A percentile compares a stretch with the other conserved stretches of the same genome.
Evolutionary conservation across 2,797 vertebrate genomes (phyloP).

Genomic region (Sphaeramia orbicularis): DNA sequence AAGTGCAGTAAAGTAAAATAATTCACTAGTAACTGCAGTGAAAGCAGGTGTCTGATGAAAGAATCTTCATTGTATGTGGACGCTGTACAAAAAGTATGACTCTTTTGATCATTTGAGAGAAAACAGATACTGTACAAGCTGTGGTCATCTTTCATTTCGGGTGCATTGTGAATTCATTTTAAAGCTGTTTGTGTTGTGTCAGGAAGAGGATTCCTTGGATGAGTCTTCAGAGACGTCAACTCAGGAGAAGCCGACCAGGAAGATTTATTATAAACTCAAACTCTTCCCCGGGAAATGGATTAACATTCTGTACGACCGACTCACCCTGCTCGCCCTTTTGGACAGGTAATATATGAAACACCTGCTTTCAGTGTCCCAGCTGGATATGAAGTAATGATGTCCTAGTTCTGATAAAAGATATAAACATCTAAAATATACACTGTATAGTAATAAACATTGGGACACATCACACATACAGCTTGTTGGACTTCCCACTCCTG

Average conservation of each 20-base stretch:
- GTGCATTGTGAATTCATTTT: conserved; percentile 19
- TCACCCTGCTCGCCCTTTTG: conserved; percentile 91
- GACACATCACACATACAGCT: too few species aligned
- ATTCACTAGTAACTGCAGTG: too few species aligned
- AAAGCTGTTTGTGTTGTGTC: conserved; percentile 21
- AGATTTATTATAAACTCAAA: conserved; percentile 94
- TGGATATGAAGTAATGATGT: background rate
- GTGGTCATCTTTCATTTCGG: background rate
- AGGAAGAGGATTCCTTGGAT: conserved; percentile 89
- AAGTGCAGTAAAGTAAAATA: too few species aligned
- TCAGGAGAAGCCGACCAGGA: conserved; percentile 89
- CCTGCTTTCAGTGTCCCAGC: background rate
- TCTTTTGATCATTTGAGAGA: too few species aligned
- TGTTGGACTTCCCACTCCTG: too few species aligned
- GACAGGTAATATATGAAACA: conserved; percentile 86
- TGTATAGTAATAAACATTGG: too few species aligned
- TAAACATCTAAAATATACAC: too few species aligned
- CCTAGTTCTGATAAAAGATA: background rate
- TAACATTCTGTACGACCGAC: conserved; percentile 94
- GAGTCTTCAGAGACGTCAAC: conserved; percentile 91
- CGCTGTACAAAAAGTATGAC: too few species aligned
- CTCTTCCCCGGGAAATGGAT: conserved; percentile 96
- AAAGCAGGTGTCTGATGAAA: too few species aligned
- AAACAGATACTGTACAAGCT: background rate
- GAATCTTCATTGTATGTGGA: too few species aligned